Evolutionary conservation across 2,888 invertebrate species (phyloP).

Genomic region (Eremobia ochroleuca): DNA sequence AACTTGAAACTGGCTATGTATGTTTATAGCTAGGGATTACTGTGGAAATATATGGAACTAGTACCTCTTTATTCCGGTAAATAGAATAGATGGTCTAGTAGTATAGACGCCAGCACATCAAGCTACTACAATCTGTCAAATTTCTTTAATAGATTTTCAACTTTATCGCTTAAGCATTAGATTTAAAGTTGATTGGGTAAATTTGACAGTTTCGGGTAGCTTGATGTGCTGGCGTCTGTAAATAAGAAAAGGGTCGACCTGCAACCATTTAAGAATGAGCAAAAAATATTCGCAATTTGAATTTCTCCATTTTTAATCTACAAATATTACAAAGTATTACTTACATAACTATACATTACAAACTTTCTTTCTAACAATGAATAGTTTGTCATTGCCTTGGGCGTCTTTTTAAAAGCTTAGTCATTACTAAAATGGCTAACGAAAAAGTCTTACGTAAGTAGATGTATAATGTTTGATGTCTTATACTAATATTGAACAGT

Average conservation of each 20-base stretch:
- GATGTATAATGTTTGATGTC: slow-evolving; percentile 26
- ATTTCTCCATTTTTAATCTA: slow-evolving; percentile 10
- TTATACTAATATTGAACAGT: slow-evolving; percentile 30
- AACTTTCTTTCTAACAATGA: slow-evolving; percentile 57
- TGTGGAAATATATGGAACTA: no score
- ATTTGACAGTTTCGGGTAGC: no score
- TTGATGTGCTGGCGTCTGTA: no score
- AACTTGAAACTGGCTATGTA: not conserved
- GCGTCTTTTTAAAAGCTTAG: slow-evolving; percentile 36
- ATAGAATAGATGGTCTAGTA: no score
- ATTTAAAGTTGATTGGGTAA: no score
- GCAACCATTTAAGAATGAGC: no score
- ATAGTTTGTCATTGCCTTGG: slow-evolving; percentile 40
- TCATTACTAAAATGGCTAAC: slow-evolving; percentile 27
- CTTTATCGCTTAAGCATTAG: no score
- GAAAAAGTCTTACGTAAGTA: slow-evolving; percentile 40
- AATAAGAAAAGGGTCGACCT: not conserved
- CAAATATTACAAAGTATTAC: slow-evolving; percentile 29
- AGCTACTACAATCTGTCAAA: no score
- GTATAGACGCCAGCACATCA: no score
- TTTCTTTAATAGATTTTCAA: no score
- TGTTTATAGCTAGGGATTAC: not conserved
- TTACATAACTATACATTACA: slow-evolving; percentile 42
- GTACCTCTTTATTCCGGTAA: no score
- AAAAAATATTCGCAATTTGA: not conserved